These are phyloP conservation scores for Merodon equestris DNA, from an alignment of 2,888 invertebrate genomes.

Conservation along the genomic window DNA sequence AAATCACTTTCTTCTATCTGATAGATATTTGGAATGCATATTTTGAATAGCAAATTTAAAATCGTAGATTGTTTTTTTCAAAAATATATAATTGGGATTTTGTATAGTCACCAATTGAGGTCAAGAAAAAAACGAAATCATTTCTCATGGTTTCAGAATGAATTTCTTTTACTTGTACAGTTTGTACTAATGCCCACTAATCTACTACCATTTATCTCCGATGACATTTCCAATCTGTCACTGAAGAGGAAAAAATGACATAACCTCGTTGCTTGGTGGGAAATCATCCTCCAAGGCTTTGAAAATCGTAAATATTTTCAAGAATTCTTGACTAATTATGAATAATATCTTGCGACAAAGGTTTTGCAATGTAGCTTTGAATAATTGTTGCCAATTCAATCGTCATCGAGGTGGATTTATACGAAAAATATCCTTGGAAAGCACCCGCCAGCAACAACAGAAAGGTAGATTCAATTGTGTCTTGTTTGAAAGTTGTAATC, in stretches of 20 bases:
- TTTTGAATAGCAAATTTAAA: too few species aligned
- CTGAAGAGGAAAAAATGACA: slow-evolving; percentile 30
- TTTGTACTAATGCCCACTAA: background rate
- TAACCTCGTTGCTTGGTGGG: slow-evolving; percentile 48
- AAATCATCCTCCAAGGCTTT: slow-evolving; percentile 13
- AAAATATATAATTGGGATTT: too few species aligned
- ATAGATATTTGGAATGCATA: too few species aligned
- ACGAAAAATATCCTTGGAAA: slow-evolving; percentile 36
- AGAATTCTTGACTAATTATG: slow-evolving; percentile 40
- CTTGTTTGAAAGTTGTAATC: too few species aligned
- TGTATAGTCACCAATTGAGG: too few species aligned
- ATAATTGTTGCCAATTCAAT: slow-evolving; percentile 24
- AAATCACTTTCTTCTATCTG: too few species aligned
- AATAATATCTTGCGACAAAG: slow-evolving; percentile 58
- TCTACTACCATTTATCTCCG: slow-evolving; percentile 30
- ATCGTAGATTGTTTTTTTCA: too few species aligned
- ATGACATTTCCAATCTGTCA: slow-evolving; percentile 37
- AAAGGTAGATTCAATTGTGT: slow-evolving; percentile 45
- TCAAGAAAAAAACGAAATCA: too few species aligned
- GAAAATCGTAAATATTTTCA: slow-evolving; percentile 20
- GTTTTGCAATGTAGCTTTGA: slow-evolving; percentile 35
- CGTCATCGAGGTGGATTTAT: slow-evolving; percentile 2
- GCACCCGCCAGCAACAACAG: slow-evolving; percentile 27
- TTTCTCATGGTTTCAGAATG: too few species aligned
- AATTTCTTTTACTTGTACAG: too few species aligned